These are phyloP conservation scores for Nanger granti DNA, from an alignment of 2,113 vertebrate species.

Conservation along the genomic window DNA sequence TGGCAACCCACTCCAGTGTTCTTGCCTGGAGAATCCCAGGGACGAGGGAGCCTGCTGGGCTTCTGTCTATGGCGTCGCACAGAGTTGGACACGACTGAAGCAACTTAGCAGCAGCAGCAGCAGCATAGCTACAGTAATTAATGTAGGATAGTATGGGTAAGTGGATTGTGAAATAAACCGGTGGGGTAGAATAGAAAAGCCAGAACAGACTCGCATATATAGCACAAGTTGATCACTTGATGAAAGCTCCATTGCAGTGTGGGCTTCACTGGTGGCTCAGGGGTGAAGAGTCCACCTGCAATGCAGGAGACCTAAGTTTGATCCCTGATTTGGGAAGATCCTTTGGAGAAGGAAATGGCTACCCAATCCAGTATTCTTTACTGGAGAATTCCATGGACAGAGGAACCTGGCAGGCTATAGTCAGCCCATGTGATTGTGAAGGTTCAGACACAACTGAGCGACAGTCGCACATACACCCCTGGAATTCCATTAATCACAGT, in stretches of 20 bases:
- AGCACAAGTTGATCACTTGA: neutral
- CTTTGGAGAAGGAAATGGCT: neutral
- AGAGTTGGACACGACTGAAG: no score
- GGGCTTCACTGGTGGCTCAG: neutral
- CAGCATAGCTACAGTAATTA: neutral
- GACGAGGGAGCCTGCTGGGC: no score
- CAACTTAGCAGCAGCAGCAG: no score
- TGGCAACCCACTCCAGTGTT: no score
- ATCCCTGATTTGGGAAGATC: neutral
- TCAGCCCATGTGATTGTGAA: neutral
- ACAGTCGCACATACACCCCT: neutral
- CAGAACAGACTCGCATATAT: neutral
- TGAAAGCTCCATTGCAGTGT: neutral
- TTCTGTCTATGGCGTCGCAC: no score
- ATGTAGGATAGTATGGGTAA: neutral
- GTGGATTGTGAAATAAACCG: neutral
- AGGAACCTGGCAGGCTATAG: neutral
- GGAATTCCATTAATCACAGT: neutral
- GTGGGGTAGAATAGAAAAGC: neutral
- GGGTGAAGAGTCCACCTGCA: neutral
- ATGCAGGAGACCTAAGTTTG: accelerated
- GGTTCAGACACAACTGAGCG: neutral
- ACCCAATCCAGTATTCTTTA: neutral
- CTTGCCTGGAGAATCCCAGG: no score
- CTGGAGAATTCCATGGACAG: neutral